Base-by-base conservation (phyloP, 2,113 vertebrate genomes). In the Thomomys bottae region DNA sequence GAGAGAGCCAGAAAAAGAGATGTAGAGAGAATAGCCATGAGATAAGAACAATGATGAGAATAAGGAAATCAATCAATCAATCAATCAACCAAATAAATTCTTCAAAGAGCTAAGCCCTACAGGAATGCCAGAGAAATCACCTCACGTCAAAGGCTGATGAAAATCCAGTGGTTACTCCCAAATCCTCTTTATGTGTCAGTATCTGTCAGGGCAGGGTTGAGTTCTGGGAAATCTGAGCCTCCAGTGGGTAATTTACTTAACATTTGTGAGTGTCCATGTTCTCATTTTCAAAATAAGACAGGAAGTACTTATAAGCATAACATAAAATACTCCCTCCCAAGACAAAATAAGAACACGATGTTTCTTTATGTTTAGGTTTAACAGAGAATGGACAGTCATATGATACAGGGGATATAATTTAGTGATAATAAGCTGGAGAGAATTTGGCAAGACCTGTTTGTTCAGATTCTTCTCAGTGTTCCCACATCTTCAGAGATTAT, bases 211-310 rank as follows among this genome's bases (percentile, higher is more conserved):
- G 26, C 30, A 57, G n/a, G 21, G 21, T 21, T 40, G 40, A 49
- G 38, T 23, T 70, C 83, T n/a, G 40, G 21, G 28, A 36, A 91
- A 59, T 72, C n/a, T 15, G 11, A 30, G n/a, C 20, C 32, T 78
- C 57, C 21, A 30, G 77, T 42, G 54, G 20, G 7, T 23, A 83
- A 68, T 78, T 90, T 73, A 63, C 73, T 92, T 67, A 87, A 63
- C 6, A 8, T 45, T 84, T 89, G 40, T 72, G 24, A 54, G 23
- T 75, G 20, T 90, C 86, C 24, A 15, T 77, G 64, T 92, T 40
- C 32, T 84, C 40, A 73, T 76, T 76, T 91, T 49, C 17, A 87
- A 94, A 87, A 49, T 64, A 71, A n/a, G 30, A 61, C 36, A 28
- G 38, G 28, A 71, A 80, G 17, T 2, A 45, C 91, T 82, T 86